Evolutionary conservation across 2,113 vertebrate species (phyloP).

Genomic region (Amphiprion ocellaris): DNA sequence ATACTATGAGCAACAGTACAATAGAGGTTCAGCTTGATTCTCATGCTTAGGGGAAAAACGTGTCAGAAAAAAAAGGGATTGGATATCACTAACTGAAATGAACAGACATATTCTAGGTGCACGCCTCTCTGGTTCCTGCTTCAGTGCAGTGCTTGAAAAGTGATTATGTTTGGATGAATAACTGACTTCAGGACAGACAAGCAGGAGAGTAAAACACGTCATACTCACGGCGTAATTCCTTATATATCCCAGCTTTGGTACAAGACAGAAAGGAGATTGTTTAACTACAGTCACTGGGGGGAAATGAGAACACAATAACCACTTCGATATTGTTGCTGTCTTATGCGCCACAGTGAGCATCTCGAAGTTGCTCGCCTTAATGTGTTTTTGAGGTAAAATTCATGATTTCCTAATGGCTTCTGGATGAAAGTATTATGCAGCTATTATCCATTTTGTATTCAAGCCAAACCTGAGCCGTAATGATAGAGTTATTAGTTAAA

Average conservation of each 20-base stretch:
- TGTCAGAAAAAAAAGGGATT: conserved; percentile 64
- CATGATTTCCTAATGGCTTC: conserved; percentile 19
- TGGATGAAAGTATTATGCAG: conserved; percentile 9
- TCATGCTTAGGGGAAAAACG: conserved; percentile 73
- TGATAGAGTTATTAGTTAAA: background rate
- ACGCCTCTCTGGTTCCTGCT: conserved; percentile 52
- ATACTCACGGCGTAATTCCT: conserved; percentile 87
- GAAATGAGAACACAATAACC: conserved; percentile 60
- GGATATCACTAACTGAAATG: conserved; percentile 67
- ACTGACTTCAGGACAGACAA: conserved; percentile 83
- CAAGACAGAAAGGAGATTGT: conserved; percentile 84
- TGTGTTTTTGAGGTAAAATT: conserved; percentile 31
- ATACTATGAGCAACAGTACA: conserved; percentile 63
- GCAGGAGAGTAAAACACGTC: conserved; percentile 78
- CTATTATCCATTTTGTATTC: background rate
- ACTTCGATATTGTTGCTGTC: conserved; percentile 36
- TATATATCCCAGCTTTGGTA: conserved; percentile 87
- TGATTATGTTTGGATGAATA: conserved; percentile 80
- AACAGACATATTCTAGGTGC: conserved; percentile 68
- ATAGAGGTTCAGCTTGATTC: conserved; percentile 64
- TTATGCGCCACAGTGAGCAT: conserved; percentile 21
- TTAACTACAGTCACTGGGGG: conserved; percentile 70
- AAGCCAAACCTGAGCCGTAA: conserved; percentile 15
- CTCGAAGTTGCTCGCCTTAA: background rate
- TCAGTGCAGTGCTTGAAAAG: conserved; percentile 71